Evolutionary conservation across 2,113 vertebrate species (phyloP), one percentile per base, ranked within the genome.

Genomic region (Ictalurus furcatus): DNA sequence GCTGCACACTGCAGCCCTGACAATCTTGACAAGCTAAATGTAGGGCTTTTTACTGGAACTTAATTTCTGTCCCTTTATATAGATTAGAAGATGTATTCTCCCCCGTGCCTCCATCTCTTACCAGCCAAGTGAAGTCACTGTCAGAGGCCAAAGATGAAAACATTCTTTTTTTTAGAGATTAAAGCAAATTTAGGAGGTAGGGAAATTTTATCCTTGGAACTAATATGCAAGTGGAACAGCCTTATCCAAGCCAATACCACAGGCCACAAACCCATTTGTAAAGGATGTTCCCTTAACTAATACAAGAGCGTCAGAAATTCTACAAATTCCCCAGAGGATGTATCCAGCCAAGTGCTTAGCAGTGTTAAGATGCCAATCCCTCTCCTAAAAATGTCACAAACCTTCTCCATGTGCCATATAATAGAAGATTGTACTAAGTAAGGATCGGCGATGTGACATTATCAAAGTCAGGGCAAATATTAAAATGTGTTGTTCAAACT

Each of bases 41-140:
- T 89, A 93, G 91, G 79, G 91, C 81, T 90, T 94, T 90, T 61
- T 79, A 85, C 89, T 92, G 89, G 73, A 89, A 92, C 90, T 90
- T 90, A 82, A 92, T 88, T 90, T 87, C 84, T 91, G 67, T 59
- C 81, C 87, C 52, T 85, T 80, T 91, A 90, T 88, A 87, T 86
- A 86, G 76, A 56, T 81, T 56, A 44, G 30, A 80, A 78, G 83
- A 85, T 59, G 73, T 67, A 54, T 67, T 78, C 88, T 85, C 44
- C 85, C 40, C 79, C 13, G 16, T 85, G 74, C 69, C 79, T 87
- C 23, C 48, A 87, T 87, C 85, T 61, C 54, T 71, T 90, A 86
- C 65, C 76, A 83, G 58, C 48, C 65, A 74, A 80, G n/a, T 87
- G 69, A 89, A 88, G 74, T 78, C 67, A 37, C 61, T 71, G 74